These are phyloP conservation scores for Pharmacophagus antenor DNA, from an alignment of 2,888 invertebrate species.

Conservation along the genomic window DNA sequence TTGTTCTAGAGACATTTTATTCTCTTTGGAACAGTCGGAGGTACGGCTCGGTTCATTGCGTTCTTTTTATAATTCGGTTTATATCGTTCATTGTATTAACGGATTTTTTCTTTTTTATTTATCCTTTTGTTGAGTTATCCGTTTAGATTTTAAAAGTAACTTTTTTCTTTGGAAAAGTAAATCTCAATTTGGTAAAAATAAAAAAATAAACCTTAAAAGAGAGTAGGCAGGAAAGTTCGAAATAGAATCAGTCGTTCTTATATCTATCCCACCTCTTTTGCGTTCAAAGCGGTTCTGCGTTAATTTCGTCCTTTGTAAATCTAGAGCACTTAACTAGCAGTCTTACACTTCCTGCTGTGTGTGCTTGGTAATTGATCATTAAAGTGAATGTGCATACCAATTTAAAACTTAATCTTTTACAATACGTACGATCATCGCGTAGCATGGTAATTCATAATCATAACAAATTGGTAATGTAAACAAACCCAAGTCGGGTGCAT, in stretches of 20 bases:
- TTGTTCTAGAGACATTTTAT: background rate
- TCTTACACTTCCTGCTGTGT: background rate
- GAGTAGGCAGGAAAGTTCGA: too few species aligned
- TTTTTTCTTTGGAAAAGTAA: too few species aligned
- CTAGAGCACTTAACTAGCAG: background rate
- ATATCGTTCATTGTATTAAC: too few species aligned
- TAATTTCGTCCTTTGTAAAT: background rate
- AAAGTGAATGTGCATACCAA: background rate
- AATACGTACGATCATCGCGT: background rate
- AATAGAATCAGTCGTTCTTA: background rate
- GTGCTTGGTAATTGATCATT: background rate
- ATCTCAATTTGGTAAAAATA: too few species aligned
- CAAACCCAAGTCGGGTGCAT: background rate
- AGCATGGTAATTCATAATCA: background rate
- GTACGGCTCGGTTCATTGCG: too few species aligned
- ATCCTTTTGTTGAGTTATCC: too few species aligned
- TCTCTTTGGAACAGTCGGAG: too few species aligned
- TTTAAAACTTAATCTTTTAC: background rate
- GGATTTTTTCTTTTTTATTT: too few species aligned
- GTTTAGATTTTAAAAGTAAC: too few species aligned
- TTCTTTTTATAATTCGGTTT: too few species aligned
- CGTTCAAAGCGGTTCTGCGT: background rate
- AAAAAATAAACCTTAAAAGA: too few species aligned
- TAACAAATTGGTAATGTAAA: constrained; percentile 12
- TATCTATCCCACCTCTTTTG: background rate